A percentile compares a stretch with the other conserved stretches of the same genome.
Evolutionary conservation across 64 coral and sea anemone genomes (phyloP).

Genomic region (Montipora foliosa): DNA sequence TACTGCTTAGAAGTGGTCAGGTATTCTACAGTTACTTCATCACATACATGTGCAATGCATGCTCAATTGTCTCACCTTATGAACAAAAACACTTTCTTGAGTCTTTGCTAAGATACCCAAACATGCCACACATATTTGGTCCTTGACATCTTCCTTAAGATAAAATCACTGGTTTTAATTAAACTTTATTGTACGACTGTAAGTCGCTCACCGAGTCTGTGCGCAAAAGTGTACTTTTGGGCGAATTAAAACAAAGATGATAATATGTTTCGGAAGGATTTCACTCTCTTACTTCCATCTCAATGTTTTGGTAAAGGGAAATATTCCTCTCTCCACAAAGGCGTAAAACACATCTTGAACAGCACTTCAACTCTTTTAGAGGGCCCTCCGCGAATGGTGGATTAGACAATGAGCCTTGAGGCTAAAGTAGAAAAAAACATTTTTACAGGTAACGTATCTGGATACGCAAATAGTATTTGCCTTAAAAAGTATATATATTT

Average conservation of each 20-base stretch:
- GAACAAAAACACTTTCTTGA: constrained; percentile 1
- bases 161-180: not conserved
- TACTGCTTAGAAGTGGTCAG: too few relatives aligned
- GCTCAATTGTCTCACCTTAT: constrained; percentile 31
- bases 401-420: not conserved
- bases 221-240: too few relatives aligned
- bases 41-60: not conserved
- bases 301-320: constrained; percentile 31
- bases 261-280: too few relatives aligned
- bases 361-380: constrained; percentile 27
- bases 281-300: constrained; percentile 17
- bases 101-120: constrained; percentile 55
- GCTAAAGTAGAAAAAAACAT: not conserved
- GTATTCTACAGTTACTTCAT: too few relatives aligned
- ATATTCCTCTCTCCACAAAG: constrained; percentile 41
- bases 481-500: too few relatives aligned
- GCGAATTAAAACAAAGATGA: not conserved
- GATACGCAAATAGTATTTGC: not conserved
- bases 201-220: rapidly evolving
- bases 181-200: too few relatives aligned
- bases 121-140: constrained; percentile 19
- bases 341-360: constrained; percentile 58
- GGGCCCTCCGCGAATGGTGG: not conserved
- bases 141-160: not conserved
- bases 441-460: not conserved